These are phyloP conservation scores for Passer montanus DNA, from an alignment of 2,113 vertebrate species.

Conservation along the genomic window DNA sequence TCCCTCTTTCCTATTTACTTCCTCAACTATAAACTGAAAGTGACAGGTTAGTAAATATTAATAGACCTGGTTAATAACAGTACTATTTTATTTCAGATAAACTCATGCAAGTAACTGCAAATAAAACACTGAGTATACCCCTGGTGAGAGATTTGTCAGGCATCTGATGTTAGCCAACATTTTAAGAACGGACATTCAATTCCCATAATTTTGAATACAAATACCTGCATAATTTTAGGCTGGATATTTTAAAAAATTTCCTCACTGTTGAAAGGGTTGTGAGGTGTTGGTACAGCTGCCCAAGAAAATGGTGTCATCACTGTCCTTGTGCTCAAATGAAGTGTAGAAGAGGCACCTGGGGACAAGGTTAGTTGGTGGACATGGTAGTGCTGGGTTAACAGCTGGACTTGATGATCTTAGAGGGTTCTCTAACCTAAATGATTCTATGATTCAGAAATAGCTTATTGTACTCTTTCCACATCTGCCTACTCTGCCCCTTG, in stretches of 20 bases:
- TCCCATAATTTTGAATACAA: neutral
- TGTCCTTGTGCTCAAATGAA: neutral
- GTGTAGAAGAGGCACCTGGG: neutral
- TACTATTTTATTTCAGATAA: neutral
- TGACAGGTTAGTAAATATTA: neutral
- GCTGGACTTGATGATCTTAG: neutral
- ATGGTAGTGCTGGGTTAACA: neutral
- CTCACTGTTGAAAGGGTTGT: neutral
- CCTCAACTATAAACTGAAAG: neutral
- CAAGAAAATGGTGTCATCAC: neutral
- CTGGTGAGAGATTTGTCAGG: neutral
- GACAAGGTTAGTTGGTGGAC: neutral
- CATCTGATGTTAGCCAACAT: neutral
- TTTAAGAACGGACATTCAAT: neutral
- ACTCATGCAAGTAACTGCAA: neutral
- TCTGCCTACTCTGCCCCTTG: neutral
- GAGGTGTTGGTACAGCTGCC: neutral
- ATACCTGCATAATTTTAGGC: neutral
- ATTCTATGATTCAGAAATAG: neutral
- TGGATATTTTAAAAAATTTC: neutral
- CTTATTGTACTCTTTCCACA: neutral
- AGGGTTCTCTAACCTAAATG: neutral
- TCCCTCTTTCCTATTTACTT: neutral
- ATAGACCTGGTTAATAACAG: neutral
- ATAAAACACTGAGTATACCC: neutral